Percentiles rank a stretch among this genome's conserved stretches.
Evolutionary conservation across 1,140 invertebrate species (phyloP).

Genomic region (Hylaeus anthracinus): DNA sequence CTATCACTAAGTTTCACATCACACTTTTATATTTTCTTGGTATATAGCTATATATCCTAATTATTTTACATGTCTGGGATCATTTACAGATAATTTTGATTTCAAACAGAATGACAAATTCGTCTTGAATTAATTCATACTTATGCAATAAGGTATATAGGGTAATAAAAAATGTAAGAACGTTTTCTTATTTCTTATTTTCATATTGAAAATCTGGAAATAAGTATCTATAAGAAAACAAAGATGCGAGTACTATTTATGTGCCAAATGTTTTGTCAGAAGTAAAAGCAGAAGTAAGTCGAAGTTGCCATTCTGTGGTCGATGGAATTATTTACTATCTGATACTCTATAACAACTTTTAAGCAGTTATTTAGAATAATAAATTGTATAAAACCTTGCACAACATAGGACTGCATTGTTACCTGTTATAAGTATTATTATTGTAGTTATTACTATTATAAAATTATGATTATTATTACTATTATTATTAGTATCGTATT

Average conservation of each 20-base stretch:
- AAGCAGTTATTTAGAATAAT: slow-evolving; percentile 59
- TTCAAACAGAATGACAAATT: slow-evolving; percentile 53
- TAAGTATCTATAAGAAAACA: slow-evolving; percentile 21
- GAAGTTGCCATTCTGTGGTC: slow-evolving; percentile 63
- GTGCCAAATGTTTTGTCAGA: slow-evolving; percentile 66
- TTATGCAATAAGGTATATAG: slow-evolving; percentile 18
- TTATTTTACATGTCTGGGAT: slow-evolving; percentile 47
- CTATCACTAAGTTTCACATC: slow-evolving; percentile 41
- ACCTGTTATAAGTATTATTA: slow-evolving; percentile 60
- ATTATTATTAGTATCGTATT: slow-evolving; percentile 19
- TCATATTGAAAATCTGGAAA: slow-evolving; percentile 9
- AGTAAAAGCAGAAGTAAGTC: slow-evolving; percentile 33
- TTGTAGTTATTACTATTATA: slow-evolving; percentile 25
- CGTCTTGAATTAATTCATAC: slow-evolving; percentile 36
- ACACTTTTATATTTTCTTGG: slow-evolving; percentile 31
- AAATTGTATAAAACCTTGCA: slow-evolving; percentile 36
- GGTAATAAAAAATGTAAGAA: slow-evolving; percentile 34
- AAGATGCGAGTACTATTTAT: slow-evolving; percentile 39
- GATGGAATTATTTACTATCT: slow-evolving; percentile 59
- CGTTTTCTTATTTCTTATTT: slow-evolving; percentile 29
- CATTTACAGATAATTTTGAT: slow-evolving; percentile 20
- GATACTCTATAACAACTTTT: slow-evolving; percentile 63
- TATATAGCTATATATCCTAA: slow-evolving; percentile 15
- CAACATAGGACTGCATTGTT: slow-evolving; percentile 52
- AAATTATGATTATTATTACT: slow-evolving; percentile 10